phyloP scores from a whole-genome alignment of 2,888 invertebrate genomes.

The Acleris literana region DNA sequence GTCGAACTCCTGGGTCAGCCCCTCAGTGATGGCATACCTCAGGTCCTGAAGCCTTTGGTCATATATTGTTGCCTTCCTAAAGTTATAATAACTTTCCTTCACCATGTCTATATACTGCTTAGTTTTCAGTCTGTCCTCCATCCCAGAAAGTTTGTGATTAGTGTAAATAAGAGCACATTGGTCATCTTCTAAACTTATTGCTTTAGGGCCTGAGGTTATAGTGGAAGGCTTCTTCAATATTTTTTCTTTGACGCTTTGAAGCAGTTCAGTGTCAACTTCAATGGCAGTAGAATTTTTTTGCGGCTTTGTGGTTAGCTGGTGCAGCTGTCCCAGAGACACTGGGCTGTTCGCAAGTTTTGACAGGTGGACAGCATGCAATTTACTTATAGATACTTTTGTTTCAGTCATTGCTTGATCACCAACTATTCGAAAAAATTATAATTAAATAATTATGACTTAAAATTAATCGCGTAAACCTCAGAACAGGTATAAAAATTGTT shows the following conservation, averaged over 20 bases:
- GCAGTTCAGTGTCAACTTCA: constrained; percentile 71
- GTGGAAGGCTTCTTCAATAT: constrained; percentile 60
- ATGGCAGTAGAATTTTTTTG: constrained; percentile 52
- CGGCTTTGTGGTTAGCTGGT: constrained; percentile 77
- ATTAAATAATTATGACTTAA: constrained; percentile 1
- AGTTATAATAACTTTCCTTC: constrained; percentile 78
- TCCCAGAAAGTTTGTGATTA: constrained; percentile 59
- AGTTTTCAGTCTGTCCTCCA: constrained; percentile 65
- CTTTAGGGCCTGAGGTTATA: constrained; percentile 41
- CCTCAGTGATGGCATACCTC: constrained; percentile 77
- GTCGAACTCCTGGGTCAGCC: constrained; percentile 72
- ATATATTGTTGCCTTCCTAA: constrained; percentile 74
- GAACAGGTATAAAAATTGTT: constrained; percentile 14
- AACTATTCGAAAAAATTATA: constrained; percentile 74
- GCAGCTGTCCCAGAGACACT: constrained; percentile 82
- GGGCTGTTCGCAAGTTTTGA: constrained; percentile 85
- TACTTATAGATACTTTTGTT: constrained; percentile 87
- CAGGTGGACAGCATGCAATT: constrained; percentile 86
- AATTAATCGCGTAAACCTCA: too few relatives aligned
- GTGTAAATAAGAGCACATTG: constrained; percentile 74
- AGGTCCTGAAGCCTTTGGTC: constrained; percentile 75
- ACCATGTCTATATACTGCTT: constrained; percentile 68
- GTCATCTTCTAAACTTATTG: constrained; percentile 67
- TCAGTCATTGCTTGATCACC: constrained; percentile 85
- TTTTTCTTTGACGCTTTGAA: constrained; percentile 72